phyloP scores from a whole-genome alignment of 1,140 invertebrate genomes.

The Lepidurus couesii region DNA sequence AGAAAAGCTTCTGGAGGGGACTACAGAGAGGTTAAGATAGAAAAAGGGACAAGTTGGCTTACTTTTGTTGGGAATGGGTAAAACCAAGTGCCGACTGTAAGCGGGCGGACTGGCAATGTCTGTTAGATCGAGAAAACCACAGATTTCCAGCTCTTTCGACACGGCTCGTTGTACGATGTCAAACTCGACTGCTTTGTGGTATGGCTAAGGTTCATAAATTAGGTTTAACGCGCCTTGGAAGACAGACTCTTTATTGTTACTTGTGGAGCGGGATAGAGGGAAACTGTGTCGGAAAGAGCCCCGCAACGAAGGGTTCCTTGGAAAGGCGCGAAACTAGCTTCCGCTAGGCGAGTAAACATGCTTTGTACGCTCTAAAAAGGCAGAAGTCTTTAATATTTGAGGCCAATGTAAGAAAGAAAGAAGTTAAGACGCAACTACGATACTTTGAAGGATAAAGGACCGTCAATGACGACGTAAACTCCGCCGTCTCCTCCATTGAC shows the following conservation, averaged over 20 bases:
- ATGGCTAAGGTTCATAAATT: slow-evolving; percentile 37
- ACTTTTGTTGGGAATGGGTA: slow-evolving; percentile 55
- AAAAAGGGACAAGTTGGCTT: neutral
- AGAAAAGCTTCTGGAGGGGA: slow-evolving; percentile 29
- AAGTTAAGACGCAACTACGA: neutral
- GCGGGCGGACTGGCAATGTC: slow-evolving; percentile 91
- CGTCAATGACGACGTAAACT: slow-evolving; percentile 56
- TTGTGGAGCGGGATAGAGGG: slow-evolving; percentile 68
- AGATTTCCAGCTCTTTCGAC: slow-evolving; percentile 64
- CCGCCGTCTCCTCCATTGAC: slow-evolving; percentile 59
- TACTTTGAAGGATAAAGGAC: slow-evolving; percentile 48
- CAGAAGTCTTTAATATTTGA: slow-evolving; percentile 31
- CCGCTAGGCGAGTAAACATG: slow-evolving; percentile 65
- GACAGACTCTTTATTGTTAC: slow-evolving; percentile 45
- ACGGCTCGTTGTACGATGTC: slow-evolving; percentile 54
- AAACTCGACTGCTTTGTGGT: slow-evolving; percentile 60
- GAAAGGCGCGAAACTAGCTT: slow-evolving; percentile 71
- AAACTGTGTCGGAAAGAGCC: slow-evolving; percentile 62
- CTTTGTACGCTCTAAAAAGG: slow-evolving; percentile 51
- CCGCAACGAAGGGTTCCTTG: slow-evolving; percentile 70
- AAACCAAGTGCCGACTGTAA: slow-evolving; percentile 79
- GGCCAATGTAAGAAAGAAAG: slow-evolving; percentile 26
- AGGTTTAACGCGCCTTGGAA: neutral
- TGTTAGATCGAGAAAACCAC: slow-evolving; percentile 72
- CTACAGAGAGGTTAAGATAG: slow-evolving; percentile 27